Percentiles rank a stretch among this genome's conserved stretches.
phyloP scores from a whole-genome alignment of 2,888 invertebrate species.

The Calliphora vomitoria region DNA sequence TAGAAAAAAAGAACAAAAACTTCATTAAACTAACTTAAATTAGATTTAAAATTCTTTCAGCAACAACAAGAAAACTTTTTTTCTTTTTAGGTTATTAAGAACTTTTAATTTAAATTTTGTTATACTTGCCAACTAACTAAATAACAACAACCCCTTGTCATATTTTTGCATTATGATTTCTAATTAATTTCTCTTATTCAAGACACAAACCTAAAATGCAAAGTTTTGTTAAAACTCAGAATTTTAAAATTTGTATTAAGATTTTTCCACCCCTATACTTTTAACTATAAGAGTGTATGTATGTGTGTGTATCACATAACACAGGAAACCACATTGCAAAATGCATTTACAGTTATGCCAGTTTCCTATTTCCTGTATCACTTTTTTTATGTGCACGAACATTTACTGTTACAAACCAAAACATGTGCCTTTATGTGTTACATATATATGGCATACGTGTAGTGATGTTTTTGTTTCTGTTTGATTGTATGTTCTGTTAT shows the following conservation, averaged over 20 bases:
- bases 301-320: constrained; percentile 37
- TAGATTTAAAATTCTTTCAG: constrained; percentile 21
- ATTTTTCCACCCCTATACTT: constrained; percentile 18
- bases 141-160: constrained; percentile 30
- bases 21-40: constrained; percentile 23
- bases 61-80: background rate
- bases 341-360: constrained; percentile 69
- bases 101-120: constrained; percentile 51
- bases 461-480: background rate
- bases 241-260: constrained; percentile 43
- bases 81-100: background rate
- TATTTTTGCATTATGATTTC: constrained; percentile 40
- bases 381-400: constrained; percentile 41
- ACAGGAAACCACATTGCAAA: constrained; percentile 66
- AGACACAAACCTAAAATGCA: constrained; percentile 66
- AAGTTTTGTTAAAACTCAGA: constrained; percentile 40
- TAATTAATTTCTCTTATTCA: constrained; percentile 64
- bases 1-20: constrained; percentile 1
- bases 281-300: background rate
- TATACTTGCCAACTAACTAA: constrained; percentile 25
- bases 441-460: background rate
- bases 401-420: background rate
- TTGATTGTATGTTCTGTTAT: constrained; percentile 4
- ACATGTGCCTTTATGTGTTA: background rate
- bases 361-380: constrained; percentile 71